Conservation (phyloP, 2,888 invertebrate genomes). For the Agrochola circellaris region DNA sequence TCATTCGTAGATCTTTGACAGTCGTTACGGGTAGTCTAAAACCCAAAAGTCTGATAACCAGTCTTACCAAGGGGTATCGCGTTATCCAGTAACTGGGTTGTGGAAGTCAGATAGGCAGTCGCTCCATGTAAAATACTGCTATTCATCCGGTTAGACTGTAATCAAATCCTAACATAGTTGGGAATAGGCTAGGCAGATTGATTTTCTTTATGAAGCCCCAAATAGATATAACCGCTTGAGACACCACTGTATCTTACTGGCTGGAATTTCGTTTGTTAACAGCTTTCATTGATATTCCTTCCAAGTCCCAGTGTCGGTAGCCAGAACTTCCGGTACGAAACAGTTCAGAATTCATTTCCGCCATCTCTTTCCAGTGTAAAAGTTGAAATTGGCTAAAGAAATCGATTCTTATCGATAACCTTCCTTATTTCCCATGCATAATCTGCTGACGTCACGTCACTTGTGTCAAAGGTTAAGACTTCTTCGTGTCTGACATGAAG, state of each 20-base stretch:
- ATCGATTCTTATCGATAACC: conserved; percentile 22
- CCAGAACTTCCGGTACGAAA: conserved; percentile 26
- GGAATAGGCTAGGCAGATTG: neutral
- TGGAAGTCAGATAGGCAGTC: too few species aligned
- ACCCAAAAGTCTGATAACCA: neutral
- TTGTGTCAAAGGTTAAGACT: conserved; percentile 51
- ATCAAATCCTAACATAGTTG: neutral
- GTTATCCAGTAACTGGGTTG: too few species aligned
- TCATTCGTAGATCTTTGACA: neutral
- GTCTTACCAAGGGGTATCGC: neutral
- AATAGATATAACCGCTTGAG: neutral
- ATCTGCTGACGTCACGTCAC: conserved; percentile 27
- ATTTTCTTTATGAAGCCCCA: neutral
- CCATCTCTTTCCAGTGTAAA: neutral
- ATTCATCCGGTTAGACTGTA: neutral
- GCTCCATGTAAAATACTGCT: neutral
- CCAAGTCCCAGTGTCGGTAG: neutral
- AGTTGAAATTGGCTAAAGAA: neutral
- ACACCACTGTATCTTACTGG: neutral
- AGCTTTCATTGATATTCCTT: conserved; percentile 34
- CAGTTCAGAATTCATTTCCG: conserved; percentile 25
- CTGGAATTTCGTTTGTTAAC: neutral
- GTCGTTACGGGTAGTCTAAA: neutral
- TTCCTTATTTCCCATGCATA: conserved; percentile 23
- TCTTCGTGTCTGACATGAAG: conserved; percentile 23